Evolutionary conservation across 2,113 vertebrate genomes (phyloP).

Genomic region (Cromileptes altivelis): DNA sequence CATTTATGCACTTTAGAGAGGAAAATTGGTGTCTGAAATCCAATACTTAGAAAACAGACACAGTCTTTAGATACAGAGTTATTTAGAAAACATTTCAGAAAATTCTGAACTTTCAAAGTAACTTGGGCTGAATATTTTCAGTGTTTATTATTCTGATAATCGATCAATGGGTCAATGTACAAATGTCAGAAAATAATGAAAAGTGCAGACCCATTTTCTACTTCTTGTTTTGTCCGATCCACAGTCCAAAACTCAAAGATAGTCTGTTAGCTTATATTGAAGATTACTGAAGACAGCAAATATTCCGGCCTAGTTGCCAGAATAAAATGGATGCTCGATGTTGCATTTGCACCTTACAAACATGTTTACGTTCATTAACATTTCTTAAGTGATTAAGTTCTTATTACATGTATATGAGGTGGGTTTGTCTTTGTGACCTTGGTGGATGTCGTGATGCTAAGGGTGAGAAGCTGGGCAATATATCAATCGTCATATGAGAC

Average conservation of each 20-base stretch:
- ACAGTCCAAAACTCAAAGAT: not conserved
- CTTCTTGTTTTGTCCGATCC: not conserved
- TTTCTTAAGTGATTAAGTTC: too few relatives aligned
- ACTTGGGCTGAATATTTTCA: not conserved
- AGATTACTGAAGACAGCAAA: not conserved
- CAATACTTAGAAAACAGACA: not conserved
- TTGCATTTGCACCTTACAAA: too few relatives aligned
- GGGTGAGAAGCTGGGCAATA: too few relatives aligned
- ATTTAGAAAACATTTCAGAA: not conserved
- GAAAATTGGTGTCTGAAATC: conserved; percentile 1
- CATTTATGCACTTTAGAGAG: not conserved
- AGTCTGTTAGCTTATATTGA: not conserved
- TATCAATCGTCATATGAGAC: too few relatives aligned
- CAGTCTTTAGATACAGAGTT: not conserved
- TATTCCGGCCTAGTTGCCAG: too few relatives aligned
- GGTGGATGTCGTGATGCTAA: too few relatives aligned
- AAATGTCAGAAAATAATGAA: not conserved
- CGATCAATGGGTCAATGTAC: too few relatives aligned
- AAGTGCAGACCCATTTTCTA: not conserved
- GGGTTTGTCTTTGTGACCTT: too few relatives aligned
- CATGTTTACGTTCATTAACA: too few relatives aligned
- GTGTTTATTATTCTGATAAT: not conserved
- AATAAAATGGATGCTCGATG: too few relatives aligned
- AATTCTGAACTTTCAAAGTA: not conserved
- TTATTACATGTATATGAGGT: too few relatives aligned